Evolutionary conservation across 1,140 invertebrate genomes (phyloP).

Genomic region (Papilio aristodemus): DNA sequence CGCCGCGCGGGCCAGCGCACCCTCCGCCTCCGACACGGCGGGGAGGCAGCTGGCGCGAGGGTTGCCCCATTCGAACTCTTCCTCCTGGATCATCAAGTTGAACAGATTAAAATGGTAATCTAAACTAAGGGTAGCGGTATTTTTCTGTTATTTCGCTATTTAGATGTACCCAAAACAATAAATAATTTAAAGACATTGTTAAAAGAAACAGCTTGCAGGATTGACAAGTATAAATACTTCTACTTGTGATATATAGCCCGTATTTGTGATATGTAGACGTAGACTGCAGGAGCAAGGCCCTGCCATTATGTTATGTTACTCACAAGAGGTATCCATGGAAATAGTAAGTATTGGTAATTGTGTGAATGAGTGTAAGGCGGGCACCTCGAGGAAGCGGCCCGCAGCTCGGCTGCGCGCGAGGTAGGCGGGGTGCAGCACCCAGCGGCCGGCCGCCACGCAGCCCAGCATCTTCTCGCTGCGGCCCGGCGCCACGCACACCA

Average conservation of each 20-base stretch:
- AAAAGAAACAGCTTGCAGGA: too few relatives aligned
- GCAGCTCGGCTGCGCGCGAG: slow-evolving; percentile 84
- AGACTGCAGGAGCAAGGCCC: slow-evolving; percentile 54
- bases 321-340: too few relatives aligned
- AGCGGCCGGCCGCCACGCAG: slow-evolving; percentile 91
- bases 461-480: slow-evolving; percentile 93
- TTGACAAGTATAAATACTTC: too few relatives aligned
- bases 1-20: slow-evolving; percentile 79
- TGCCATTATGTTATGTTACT: slow-evolving; percentile 45
- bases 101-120: too few relatives aligned
- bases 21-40: slow-evolving; percentile 69
- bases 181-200: too few relatives aligned
- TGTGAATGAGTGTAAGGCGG: neutral
- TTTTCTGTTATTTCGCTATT: too few relatives aligned
- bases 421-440: slow-evolving; percentile 91
- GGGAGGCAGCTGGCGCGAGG: slow-evolving; percentile 80
- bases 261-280: too few relatives aligned
- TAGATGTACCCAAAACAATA: too few relatives aligned
- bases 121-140: too few relatives aligned
- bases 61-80: slow-evolving; percentile 89
- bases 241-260: too few relatives aligned
- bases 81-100: slow-evolving; percentile 82
- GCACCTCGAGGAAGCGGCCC: slow-evolving; percentile 83
- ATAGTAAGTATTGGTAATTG: too few relatives aligned
- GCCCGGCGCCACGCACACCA: slow-evolving; percentile 86